A percentile compares a stretch with the other conserved stretches of the same genome.
These are phyloP conservation scores for Hypsopygia costalis DNA, from an alignment of 2,888 invertebrate genomes.

Conservation along the genomic window DNA sequence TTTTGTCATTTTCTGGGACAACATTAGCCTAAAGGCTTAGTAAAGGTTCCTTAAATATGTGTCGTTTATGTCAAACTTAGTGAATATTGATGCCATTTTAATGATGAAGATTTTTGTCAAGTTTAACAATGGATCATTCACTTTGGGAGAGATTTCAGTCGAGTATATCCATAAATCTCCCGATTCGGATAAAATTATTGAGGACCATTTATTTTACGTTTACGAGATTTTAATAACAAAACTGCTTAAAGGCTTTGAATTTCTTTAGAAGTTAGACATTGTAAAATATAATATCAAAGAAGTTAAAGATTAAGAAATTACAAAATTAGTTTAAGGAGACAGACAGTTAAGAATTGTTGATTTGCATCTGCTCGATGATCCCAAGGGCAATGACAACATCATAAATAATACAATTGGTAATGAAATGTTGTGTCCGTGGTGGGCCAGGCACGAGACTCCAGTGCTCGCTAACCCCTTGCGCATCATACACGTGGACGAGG, in stretches of 20 bases:
- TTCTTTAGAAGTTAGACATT: not conserved
- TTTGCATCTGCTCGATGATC: not conserved
- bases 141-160: not conserved
- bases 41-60: not conserved
- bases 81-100: not conserved
- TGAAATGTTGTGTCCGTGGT: conserved; percentile 52
- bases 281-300: not conserved
- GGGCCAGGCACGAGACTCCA: conserved; percentile 92
- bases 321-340: not conserved
- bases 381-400: conserved; percentile 1
- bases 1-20: conserved; percentile 13
- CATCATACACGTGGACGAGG: conserved; percentile 91
- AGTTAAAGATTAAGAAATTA: not conserved
- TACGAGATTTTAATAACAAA: no score
- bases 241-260: no score
- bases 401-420: conserved; percentile 11
- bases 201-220: no score
- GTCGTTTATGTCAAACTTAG: not conserved
- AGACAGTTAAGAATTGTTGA: not conserved
- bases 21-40: conserved; percentile 10
- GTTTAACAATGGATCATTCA: not conserved
- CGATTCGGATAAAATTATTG: no score
- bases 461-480: conserved; percentile 89
- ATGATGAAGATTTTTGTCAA: not conserved
- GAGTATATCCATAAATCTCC: no score